Evolutionary conservation across 1,140 invertebrate genomes (phyloP).

Genomic region (Bradynema listronoti): DNA sequence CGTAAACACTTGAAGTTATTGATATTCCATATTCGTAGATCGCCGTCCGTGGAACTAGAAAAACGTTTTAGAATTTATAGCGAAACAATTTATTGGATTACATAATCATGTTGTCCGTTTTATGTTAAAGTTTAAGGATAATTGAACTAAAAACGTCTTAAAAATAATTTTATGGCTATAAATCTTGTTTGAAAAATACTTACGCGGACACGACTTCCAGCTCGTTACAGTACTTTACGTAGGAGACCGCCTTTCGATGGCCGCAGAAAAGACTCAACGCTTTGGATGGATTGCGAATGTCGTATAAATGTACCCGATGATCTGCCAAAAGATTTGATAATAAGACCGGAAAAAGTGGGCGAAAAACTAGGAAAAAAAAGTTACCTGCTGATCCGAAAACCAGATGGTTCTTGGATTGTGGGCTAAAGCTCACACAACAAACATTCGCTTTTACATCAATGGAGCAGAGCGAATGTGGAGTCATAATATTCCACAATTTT

Average conservation of each 20-base stretch:
- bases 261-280: constrained; percentile 79
- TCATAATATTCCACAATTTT: constrained; percentile 83
- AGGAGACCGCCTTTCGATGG: constrained; percentile 88
- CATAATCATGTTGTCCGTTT: neutral
- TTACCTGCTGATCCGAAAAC: constrained; percentile 79
- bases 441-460: constrained; percentile 86
- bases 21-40: constrained; percentile 85
- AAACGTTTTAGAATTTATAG: constrained; percentile 4
- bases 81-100: constrained; percentile 16
- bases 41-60: constrained; percentile 76
- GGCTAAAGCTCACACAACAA: constrained; percentile 93
- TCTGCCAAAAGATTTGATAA: constrained; percentile 62
- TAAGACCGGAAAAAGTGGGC: neutral
- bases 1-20: constrained; percentile 68
- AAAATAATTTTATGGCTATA: too few species aligned
- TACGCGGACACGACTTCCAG: constrained; percentile 80
- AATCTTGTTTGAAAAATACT: constrained; percentile 42
- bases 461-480: constrained; percentile 76
- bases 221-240: constrained; percentile 84
- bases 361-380: neutral
- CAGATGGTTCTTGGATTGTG: constrained; percentile 73
- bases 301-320: constrained; percentile 93
- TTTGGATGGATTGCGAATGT: constrained; percentile 76
- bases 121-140: too few species aligned
- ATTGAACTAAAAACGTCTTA: too few species aligned